A percentile compares a stretch with the other conserved stretches of the same genome.
Conservation (phyloP, 2,113 vertebrate genomes). For the Bothrops jararaca region DNA sequence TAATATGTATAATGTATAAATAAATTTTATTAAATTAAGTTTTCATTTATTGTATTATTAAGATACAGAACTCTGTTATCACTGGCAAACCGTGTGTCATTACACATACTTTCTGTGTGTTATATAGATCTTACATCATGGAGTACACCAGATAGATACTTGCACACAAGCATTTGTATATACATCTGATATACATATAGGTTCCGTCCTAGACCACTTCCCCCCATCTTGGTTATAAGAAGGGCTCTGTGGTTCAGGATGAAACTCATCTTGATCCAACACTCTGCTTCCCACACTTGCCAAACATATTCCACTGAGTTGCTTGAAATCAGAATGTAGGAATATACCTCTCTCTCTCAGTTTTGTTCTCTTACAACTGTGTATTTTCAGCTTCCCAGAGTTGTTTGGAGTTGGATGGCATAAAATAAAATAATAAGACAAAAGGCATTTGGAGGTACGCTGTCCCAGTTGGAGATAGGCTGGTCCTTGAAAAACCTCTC, state of each 20-base stretch:
- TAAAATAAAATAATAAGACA: background rate
- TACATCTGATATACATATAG: background rate
- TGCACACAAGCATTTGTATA: background rate
- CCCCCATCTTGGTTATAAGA: background rate
- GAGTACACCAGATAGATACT: background rate
- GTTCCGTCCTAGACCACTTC: background rate
- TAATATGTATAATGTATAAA: background rate
- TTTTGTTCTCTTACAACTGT: background rate
- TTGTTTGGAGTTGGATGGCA: background rate
- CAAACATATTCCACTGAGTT: background rate
- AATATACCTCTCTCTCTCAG: background rate
- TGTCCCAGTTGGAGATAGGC: background rate
- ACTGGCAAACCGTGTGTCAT: background rate
- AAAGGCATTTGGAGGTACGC: background rate
- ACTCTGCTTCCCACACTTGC: background rate
- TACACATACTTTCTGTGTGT: background rate
- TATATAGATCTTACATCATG: background rate
- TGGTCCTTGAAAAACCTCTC: background rate
- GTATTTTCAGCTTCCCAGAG: background rate
- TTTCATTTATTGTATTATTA: background rate
- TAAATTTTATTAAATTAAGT: background rate
- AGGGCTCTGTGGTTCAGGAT: background rate
- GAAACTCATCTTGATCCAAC: background rate
- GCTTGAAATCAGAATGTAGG: background rate
- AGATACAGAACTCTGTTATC: background rate